Evolutionary conservation across 1,140 invertebrate genomes (phyloP).

Genomic region (Reticulitermes speratus): DNA sequence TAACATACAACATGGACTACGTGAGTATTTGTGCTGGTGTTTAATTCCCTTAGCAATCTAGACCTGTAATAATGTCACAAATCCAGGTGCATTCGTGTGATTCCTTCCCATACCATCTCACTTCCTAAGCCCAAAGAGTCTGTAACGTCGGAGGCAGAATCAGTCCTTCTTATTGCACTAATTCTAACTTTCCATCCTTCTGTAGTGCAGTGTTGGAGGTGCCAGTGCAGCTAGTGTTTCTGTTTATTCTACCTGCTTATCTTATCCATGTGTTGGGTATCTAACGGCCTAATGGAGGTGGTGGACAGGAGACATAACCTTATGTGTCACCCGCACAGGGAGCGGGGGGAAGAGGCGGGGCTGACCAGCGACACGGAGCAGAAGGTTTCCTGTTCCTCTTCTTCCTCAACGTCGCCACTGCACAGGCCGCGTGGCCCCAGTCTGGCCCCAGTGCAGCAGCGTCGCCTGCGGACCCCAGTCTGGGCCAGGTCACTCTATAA

Average conservation of each 20-base stretch:
- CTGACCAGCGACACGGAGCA: slow-evolving; percentile 21
- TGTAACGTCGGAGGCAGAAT: background rate
- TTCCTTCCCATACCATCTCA: too few species aligned
- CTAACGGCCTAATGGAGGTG: background rate
- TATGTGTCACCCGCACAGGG: slow-evolving; percentile 27
- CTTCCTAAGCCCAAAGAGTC: background rate
- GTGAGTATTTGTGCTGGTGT: too few species aligned
- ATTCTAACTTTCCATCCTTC: background rate
- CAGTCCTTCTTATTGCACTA: background rate
- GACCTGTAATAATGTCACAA: too few species aligned
- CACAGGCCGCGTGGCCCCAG: slow-evolving; percentile 26
- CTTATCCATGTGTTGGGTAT: background rate
- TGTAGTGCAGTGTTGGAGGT: slow-evolving; percentile 17
- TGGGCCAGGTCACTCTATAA: slow-evolving; percentile 63
- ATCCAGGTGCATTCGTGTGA: too few species aligned
- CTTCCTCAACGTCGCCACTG: slow-evolving; percentile 27
- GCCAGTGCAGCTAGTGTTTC: background rate
- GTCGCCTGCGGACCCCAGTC: slow-evolving; percentile 69
- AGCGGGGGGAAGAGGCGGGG: slow-evolving; percentile 30
- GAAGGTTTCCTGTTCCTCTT: slow-evolving; percentile 12
- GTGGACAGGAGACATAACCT: slow-evolving; percentile 4
- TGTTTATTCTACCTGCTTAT: background rate
- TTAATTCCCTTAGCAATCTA: too few species aligned
- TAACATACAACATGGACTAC: too few species aligned
- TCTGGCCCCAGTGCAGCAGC: slow-evolving; percentile 49